Base-by-base conservation (phyloP, 2,113 vertebrate species). In the Cryptomyrus ogoouensis region DNA sequence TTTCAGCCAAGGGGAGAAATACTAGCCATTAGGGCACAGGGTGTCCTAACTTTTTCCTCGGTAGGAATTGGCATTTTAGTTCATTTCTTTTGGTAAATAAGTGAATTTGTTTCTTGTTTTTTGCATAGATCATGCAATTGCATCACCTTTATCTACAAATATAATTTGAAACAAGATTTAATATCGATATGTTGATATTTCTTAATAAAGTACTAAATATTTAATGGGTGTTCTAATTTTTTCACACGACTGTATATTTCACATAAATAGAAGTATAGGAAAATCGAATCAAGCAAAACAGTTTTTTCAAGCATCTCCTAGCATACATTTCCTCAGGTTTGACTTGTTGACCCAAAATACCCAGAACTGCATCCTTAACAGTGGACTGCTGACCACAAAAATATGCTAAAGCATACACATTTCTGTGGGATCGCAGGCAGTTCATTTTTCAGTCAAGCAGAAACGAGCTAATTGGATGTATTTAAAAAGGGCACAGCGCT, bases 361-460 rank as follows among this genome's bases (percentile, higher is more conserved):
- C n/a, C 8, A 52, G 84, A 62, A 62, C 84, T 66, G 49, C 19
- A n/a, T 89, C 52, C 80, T n/a, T 62, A 58, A 27, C 58, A 62
- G 50, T 53, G 7, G 83, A 35, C 13, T 19, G 58, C n/a, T 66
- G 17, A 80, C 74, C 35, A 42, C 35, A 39, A 42, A 19, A 80
- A 80, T 80, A 42, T 12, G 88, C 17, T 39, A 70, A 39, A 56
- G 46, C 35, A 7, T 39, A 53, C 39, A 42, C 46, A 74, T 87
- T 62, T 42, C 27, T 9, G 3, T 10, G 17, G 39, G 42, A 42
- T 19, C n/a, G 17, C 19, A 62, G 44, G 15, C 58, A 42, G 46
- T 52, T 56, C 27, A 88, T 77, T 88, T 70, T 77, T 90, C 89
- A 87, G 47, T 50, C 84, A 87, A 70, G 62, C 24, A 77, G 24